Evolutionary conservation across 2,113 vertebrate species (phyloP), one percentile per base, ranked within the genome.

Genomic region (Epinephelus fuscoguttatus): DNA sequence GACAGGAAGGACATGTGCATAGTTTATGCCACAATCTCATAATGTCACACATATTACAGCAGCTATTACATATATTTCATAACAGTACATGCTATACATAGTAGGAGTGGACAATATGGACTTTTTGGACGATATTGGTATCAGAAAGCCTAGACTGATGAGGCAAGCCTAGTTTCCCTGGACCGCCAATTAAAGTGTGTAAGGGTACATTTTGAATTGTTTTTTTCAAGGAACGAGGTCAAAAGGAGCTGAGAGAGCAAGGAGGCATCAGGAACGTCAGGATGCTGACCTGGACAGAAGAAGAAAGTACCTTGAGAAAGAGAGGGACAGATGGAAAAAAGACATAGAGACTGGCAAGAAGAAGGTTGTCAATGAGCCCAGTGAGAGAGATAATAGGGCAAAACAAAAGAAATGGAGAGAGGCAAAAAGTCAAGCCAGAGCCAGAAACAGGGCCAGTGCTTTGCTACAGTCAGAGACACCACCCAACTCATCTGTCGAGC

Each of bases 211-310:
- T 40, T 40, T 62, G 18, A 40, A 37, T 62, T 12, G 30, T 62
- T 33, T 40, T 62, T 37, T 42, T 42, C 60, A 62, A 62, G 59
- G 27, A 62, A 37, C 17, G 60, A 62, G 60, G 8, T 62, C 30
- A 62, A 37, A 62, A 37, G 30, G 30, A 62, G 60, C 60, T 63
- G 61, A 63, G 33, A 63, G 40, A 63, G 61, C 61, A 4, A 63
- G 10, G 61, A 40, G 18, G 40, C 37, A 62, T 40, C 17, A 19
- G 33, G 15, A 62, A 21, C 18, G 30, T 21, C 18, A 17, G 37
- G 30, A 62, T 11, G 30, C 60, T 62, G 60, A 61, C 59, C 59
- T 7, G 15, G 17, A 37, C 17, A 37, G 33, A 37, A 37, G 6
- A 37, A 37, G 33, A 37, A 37, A 37, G 33, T 37, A 37, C 33